Evolutionary conservation across 2,888 invertebrate genomes (phyloP).

Genomic region (Ethmia dodecea): DNA sequence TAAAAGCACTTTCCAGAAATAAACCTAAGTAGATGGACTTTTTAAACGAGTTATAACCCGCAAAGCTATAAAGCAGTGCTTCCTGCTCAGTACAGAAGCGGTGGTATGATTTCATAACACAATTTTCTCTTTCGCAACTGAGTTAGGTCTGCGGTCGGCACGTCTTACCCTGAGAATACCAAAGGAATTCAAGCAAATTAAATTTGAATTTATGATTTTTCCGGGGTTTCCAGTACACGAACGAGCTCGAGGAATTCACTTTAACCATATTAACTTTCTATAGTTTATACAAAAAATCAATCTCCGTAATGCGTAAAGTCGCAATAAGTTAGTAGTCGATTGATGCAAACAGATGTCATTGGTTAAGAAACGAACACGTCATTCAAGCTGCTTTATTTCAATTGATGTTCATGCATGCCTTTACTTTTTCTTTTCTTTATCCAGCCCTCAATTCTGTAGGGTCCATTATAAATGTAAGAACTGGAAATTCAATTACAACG

Average conservation of each 20-base stretch:
- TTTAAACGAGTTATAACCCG: constrained; percentile 49
- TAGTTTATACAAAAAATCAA: constrained; percentile 12
- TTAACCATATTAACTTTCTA: no score
- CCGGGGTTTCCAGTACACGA: constrained; percentile 1
- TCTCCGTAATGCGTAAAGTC: no score
- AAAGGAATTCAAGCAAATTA: constrained; percentile 27
- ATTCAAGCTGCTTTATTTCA: no score
- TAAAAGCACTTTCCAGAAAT: constrained; percentile 27
- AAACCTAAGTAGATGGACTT: constrained; percentile 40
- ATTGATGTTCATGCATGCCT: no score
- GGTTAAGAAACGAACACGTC: no score
- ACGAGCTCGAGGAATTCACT: no score
- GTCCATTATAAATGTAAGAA: no score
- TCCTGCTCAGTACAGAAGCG: constrained; percentile 53
- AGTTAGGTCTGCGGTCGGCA: constrained; percentile 22
- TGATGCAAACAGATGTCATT: no score
- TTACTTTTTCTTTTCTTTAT: no score
- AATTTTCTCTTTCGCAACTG: constrained; percentile 62
- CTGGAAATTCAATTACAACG: constrained; percentile 23
- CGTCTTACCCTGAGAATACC: constrained; percentile 2
- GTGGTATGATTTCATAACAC: constrained; percentile 62
- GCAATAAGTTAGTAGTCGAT: no score
- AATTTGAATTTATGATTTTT: constrained; percentile 22
- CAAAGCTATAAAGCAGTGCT: constrained; percentile 44
- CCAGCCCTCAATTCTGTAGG: no score